Evolutionary conservation across 2,113 vertebrate species (phyloP), one percentile per base, ranked within the genome.

Genomic region (Phaethornis superciliosus): DNA sequence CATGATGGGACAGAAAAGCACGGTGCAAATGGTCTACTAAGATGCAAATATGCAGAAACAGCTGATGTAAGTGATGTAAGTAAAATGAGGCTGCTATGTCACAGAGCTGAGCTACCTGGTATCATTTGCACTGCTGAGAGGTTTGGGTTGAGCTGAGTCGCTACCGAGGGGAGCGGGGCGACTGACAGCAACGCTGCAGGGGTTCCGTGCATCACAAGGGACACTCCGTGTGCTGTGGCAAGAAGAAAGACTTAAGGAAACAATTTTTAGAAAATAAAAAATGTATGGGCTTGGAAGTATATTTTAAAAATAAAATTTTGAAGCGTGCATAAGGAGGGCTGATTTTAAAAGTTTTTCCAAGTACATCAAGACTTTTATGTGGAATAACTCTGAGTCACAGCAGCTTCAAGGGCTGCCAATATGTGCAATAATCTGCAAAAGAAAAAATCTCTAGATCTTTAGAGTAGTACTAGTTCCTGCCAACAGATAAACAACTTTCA

Each of bases 141-240:
- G 95, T 98, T 99, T 99, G 98, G 95, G 97, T 82, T 97, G 98
- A 97, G 95, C 96, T 62, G 98, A 97, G 96, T 99, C 99, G 94
- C 98, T 97, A 81, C 98, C 95, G 21, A 96, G 9, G 52, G 98
- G 98, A 97, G 97, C 75, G 46, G 98, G 98, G 93, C 98, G 99
- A 96, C 98, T 97, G 95, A 97, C 97, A 67, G 98, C 98, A 93
- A 98, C 97, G 88, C 98, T 97, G 97, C 98, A 98, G 74, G 98
- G 98, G 98, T 97, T 99, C 98, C 99, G 98, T 44, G 98, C 98
- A 86, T 99, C 99, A 54, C 98, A 98, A 94, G 99, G 98, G 97
- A 98, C 97, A 86, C 97, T 99, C 98, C 99, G 98, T 64, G 98
- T 98, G 98, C 99, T 99, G 98, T 94, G 97, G 96, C 90, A 96